phyloP scores from a whole-genome alignment of 2,888 invertebrate species.

The Aelia acuminata region DNA sequence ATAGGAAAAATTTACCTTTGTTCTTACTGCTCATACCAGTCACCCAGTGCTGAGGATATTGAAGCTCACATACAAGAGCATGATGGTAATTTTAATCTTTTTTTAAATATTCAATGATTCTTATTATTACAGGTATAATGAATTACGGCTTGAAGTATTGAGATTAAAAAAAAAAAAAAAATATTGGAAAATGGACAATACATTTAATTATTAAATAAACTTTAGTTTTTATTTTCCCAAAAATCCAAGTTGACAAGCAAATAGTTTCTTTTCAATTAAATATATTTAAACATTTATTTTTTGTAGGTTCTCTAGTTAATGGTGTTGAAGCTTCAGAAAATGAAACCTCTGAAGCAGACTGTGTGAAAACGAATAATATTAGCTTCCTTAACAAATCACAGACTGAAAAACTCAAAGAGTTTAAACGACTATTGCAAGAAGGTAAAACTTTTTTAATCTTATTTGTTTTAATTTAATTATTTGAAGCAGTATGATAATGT shows the following conservation, averaged over 20 bases:
- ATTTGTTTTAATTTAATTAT: not conserved
- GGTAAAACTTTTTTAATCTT: constrained; percentile 16
- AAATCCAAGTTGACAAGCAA: too few species aligned
- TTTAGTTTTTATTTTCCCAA: too few species aligned
- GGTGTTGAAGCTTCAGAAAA: constrained; percentile 22
- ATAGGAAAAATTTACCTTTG: constrained; percentile 30
- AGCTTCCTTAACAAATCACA: constrained; percentile 55
- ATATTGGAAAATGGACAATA: too few species aligned
- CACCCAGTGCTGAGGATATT: constrained; percentile 35
- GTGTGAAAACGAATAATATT: constrained; percentile 46
- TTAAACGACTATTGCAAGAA: constrained; percentile 53
- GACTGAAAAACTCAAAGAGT: constrained; percentile 54
- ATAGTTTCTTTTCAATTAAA: not conserved
- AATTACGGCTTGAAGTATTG: too few species aligned
- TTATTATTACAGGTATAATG: too few species aligned
- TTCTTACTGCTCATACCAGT: constrained; percentile 40
- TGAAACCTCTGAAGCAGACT: constrained; percentile 7
- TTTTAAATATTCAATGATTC: not conserved
- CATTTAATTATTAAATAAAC: too few species aligned
- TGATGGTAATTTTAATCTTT: not conserved
- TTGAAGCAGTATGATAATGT: too few species aligned
- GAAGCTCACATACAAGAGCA: constrained; percentile 33
- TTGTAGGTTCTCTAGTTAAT: not conserved
- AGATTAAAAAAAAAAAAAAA: too few species aligned
- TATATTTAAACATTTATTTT: not conserved